Evolutionary conservation across 2,888 invertebrate genomes (phyloP).

Genomic region (Unio pictorum): DNA sequence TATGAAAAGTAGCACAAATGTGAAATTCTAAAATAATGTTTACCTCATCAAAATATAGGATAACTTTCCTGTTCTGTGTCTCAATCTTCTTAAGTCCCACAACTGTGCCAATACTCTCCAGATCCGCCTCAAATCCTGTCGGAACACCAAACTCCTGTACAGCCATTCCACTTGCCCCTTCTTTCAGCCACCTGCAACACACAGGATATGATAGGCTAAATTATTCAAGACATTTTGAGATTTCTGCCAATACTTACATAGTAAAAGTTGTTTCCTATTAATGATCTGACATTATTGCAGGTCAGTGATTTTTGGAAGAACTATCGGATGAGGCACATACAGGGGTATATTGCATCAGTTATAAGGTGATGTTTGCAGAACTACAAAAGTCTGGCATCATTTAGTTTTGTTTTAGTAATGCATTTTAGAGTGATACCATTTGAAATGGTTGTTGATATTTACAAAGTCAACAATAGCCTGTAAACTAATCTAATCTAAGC

Average conservation of each 20-base stretch:
- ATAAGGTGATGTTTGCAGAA: too few relatives aligned
- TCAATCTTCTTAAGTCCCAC: slow-evolving; percentile 69
- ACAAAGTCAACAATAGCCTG: too few relatives aligned
- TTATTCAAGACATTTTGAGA: neutral
- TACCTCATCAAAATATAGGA: slow-evolving; percentile 73
- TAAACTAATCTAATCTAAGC: too few relatives aligned
- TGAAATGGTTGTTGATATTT: too few relatives aligned
- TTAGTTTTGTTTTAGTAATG: too few relatives aligned
- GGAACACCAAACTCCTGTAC: slow-evolving; percentile 70
- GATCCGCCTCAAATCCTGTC: slow-evolving; percentile 64
- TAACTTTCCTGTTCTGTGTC: slow-evolving; percentile 69
- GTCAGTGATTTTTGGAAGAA: neutral
- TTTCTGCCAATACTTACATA: neutral
- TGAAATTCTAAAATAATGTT: neutral
- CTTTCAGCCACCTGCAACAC: slow-evolving; percentile 47
- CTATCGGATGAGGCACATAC: too few relatives aligned
- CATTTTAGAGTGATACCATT: too few relatives aligned
- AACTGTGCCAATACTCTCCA: slow-evolving; percentile 50
- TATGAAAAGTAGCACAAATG: neutral
- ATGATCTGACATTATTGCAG: neutral
- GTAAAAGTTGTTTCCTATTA: neutral
- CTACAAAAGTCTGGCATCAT: too few relatives aligned
- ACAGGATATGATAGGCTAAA: too few relatives aligned
- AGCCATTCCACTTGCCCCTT: slow-evolving; percentile 68
- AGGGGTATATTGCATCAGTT: too few relatives aligned